These are phyloP conservation scores for Elysia crispata DNA, from an alignment of 2,888 invertebrate species.

Conservation along the genomic window DNA sequence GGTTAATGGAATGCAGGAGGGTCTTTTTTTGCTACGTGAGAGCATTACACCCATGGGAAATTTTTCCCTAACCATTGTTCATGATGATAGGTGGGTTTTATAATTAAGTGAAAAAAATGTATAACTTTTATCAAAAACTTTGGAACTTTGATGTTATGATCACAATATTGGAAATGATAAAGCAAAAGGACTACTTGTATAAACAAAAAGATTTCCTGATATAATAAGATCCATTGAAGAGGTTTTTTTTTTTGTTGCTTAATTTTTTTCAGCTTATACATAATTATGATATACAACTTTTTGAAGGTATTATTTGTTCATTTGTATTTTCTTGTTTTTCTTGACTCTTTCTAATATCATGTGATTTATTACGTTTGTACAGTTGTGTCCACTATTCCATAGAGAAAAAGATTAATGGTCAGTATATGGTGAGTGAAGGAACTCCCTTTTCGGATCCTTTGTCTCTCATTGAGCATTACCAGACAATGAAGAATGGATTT, in stretches of 20 bases:
- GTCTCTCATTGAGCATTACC: constrained; percentile 75
- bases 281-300: not conserved
- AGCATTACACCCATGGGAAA: constrained; percentile 75
- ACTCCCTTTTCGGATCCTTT: constrained; percentile 74
- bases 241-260: not conserved
- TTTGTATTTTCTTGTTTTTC: not conserved
- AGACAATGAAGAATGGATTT: constrained; percentile 71
- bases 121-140: too few relatives aligned
- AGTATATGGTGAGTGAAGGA: constrained; percentile 75
- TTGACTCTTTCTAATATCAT: not conserved
- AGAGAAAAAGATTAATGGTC: constrained; percentile 75
- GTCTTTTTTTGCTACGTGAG: constrained; percentile 75
- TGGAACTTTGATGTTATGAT: too few relatives aligned
- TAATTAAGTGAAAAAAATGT: too few relatives aligned
- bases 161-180: too few relatives aligned
- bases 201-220: too few relatives aligned
- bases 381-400: constrained; percentile 77
- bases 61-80: constrained; percentile 76
- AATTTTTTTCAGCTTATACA: not conserved
- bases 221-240: too few relatives aligned
- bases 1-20: constrained; percentile 66
- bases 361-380: constrained; percentile 26
- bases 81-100: constrained; percentile 67
- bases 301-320: not conserved
- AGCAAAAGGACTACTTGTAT: too few relatives aligned